These are phyloP conservation scores for Yponomeuta evonymella DNA, from an alignment of 2,888 invertebrate genomes.

Conservation along the genomic window DNA sequence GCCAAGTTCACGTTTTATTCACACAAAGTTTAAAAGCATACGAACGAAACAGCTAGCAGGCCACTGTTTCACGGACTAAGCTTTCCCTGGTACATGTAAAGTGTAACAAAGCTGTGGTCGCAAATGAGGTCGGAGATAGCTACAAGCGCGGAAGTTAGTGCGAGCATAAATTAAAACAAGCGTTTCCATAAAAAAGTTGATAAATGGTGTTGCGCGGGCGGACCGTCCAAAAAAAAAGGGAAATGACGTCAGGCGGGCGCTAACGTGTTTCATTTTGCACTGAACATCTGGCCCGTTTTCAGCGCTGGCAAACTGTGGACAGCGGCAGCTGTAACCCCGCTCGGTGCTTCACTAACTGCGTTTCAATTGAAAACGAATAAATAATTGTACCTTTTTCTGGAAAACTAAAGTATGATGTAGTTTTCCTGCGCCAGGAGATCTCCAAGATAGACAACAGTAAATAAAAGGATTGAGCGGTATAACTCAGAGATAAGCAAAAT, in stretches of 20 bases:
- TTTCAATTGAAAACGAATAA: constrained; percentile 22
- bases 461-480: background rate
- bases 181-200: constrained; percentile 71
- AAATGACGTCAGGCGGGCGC: constrained; percentile 59
- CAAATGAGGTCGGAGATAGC: constrained; percentile 69
- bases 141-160: constrained; percentile 59
- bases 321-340: constrained; percentile 16
- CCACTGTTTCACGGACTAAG: constrained; percentile 12
- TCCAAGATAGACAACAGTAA: background rate
- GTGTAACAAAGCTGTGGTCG: constrained; percentile 54
- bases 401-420: background rate
- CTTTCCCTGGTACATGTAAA: constrained; percentile 37
- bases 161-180: constrained; percentile 74
- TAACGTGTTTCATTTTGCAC: constrained; percentile 70
- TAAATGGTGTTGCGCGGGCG: constrained; percentile 68
- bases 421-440: background rate
- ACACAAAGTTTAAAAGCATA: constrained; percentile 5
- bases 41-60: constrained; percentile 12
- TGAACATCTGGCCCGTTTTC: constrained; percentile 63
- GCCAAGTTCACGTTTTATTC: background rate
- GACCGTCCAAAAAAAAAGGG: constrained; percentile 65
- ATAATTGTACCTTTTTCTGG: constrained; percentile 12
- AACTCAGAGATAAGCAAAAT: background rate
- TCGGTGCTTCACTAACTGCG: constrained; percentile 15
- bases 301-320: constrained; percentile 39